Evolutionary conservation across 2,113 vertebrate genomes (phyloP), one percentile per base, ranked within the genome.

Genomic region (Aldabrachelys gigantea): DNA sequence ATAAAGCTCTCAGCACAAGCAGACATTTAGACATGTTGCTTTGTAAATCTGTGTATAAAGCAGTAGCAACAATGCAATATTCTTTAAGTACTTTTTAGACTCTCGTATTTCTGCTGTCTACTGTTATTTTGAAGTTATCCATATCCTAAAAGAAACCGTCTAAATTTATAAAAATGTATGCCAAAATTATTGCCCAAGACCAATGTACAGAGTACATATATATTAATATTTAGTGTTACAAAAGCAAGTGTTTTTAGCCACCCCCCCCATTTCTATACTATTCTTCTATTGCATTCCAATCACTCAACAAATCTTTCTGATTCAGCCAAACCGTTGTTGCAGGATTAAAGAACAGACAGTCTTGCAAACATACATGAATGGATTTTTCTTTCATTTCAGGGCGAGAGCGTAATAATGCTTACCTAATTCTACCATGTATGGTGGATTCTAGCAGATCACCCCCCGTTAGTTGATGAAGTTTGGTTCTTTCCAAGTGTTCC

Each of bases 401-500:
- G 89, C 80, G 69, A 97, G 93, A 88, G 57, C 79, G 4, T 82
- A 93, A 94, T 85, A 97, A 97, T 97, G 96, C 99, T 99, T 98
- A 99, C 99, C 99, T 98, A 97, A 98, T 97, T 98, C 98, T 99
- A 97, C 94, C 96, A 85, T 98, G 96, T 59, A 97, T 93, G 93
- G 97, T 97, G 21, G 98, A 97, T 85, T 99, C 99, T 75, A 98
- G 94, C 54, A 98, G 98, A 84, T 99, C 99, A 54, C 97, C 96
- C 85, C 98, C 98, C 5, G 96, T 91, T 78, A 98, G 97, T 83
- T 99, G 99, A 89, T 99, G 99, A 98, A 99, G 98, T 98, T 99
- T 99, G 81, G 98, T 98, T 94, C 99, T 98, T 98, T 99, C 99
- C 98, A 99, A 98, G 96, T 99, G 99, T 95, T 99, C 99, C 99